Evolutionary conservation across 2,888 invertebrate species (phyloP), one percentile per base, ranked within the genome.

Genomic region (Baronia brevicornis): DNA sequence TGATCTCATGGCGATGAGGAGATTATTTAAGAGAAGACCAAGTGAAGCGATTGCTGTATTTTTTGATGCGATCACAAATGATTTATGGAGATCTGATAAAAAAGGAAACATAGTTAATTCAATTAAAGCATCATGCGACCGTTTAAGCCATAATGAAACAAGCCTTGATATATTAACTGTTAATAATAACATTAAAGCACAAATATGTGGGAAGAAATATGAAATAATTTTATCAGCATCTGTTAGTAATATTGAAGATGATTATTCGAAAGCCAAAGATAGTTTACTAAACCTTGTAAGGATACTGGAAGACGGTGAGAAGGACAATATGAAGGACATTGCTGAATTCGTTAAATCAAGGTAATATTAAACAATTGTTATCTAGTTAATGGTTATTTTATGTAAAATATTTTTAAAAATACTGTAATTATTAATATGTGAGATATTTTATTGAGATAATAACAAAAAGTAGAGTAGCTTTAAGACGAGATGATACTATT

Each of bases 41-140:
- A 39, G 57, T 0, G 80, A 82, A 21, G 53, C 58, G 2, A 42
- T 77, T 9, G 62, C 63, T 1, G 46, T 79, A 35, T 67, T 72
- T 54, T 84, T 73, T 36, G 82, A 84, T 51, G 22, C 72, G 1
- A 38, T 84, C 35, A 80, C 78, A 21, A 60, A 75, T 37, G 28
- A 68, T 1, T 7, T 80, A 23, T 63, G 66, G 61, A 56, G 28
- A 21, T 55, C 64, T 28, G 39, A 60, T 38, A 51, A 59, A 2
- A 51, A 59, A 28, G 66, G 61, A 33, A 60, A 51, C 23, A 38
- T 79, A n/a, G 44, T 57, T 1, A 48, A 68, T 21, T 64, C 61
- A 1, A 36, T 80, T 9, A 46, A 58, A 10, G 33, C 39, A 6
- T 54, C 60, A 41, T 84, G 84, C 37, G 41, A 53, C 5, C 47